Base-by-base conservation (phyloP, 64 coral and sea anemone genomes). In the Stylophora pistillata region DNA sequence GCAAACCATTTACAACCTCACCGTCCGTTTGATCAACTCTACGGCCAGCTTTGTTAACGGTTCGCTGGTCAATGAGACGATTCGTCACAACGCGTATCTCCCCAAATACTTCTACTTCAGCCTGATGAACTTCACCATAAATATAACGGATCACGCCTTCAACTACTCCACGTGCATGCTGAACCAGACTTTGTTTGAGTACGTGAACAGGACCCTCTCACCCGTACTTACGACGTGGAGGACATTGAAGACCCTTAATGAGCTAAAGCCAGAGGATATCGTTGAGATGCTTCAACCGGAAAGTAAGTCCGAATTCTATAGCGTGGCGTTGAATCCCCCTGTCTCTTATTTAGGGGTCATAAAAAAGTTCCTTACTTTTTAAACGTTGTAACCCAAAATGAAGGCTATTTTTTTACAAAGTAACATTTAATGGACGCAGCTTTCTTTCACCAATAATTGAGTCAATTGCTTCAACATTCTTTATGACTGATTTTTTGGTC, bases 11-110 rank as follows among this genome's bases (percentile, higher is more conserved):
- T 90, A 91, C 47, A 87, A 88, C 30, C 9, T 64, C 25, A 84
- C 89, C 0, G 73, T 78, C 18, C 23, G 15, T 26, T 17, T 82
- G 34, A 41, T 91, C 20, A 90, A 95, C 74, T 55, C 78, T 0
- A 87, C 93, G 20, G 72, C 80, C 47, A 90, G 93, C 56, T 81
- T 91, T 20, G 76, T 95, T 1, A 91, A 95, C 28, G 88, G 89
- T 9, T 91, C 93, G 21, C 76, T 95, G 58, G 88, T 91, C 17
- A 88, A 88, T 23, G 61, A 95, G 21, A 95, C 77, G 30, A 81
- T 91, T 0, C 37, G 12, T 27, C 75, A 88, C 14, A 64, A 91
- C 65, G 59, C 29, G 21, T 30, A 95, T 28, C 89, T 91, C 21
- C 85, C 82, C 0, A 56, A 70, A 37, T 56, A 83, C 76, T 30